Percentiles rank a stretch among this genome's conserved stretches.
phyloP scores from a whole-genome alignment of 1,140 invertebrate species.

The Pararge aegeria region DNA sequence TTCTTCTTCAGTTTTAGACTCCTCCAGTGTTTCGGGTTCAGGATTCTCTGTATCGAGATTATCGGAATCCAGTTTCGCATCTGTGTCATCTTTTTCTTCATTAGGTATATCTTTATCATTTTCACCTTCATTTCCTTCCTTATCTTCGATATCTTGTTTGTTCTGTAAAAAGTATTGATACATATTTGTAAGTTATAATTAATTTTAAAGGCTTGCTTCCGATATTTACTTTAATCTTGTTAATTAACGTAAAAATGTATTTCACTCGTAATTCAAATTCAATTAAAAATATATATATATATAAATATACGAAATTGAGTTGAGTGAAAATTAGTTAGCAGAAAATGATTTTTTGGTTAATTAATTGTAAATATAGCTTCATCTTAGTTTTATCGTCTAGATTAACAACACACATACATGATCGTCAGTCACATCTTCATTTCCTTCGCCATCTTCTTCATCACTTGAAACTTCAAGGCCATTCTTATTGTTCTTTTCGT shows the following conservation, averaged over 20 bases:
- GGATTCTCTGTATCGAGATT: constrained; percentile 15
- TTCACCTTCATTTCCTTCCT: constrained; percentile 41
- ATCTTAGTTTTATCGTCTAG: no score
- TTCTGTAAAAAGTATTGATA: constrained; percentile 10
- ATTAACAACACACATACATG: constrained; percentile 2
- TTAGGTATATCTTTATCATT: constrained; percentile 12
- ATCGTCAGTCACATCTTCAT: constrained; percentile 27
- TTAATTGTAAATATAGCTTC: no score
- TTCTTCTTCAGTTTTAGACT: constrained; percentile 49
- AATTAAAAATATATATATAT: no score
- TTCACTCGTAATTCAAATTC: no score
- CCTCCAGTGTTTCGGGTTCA: constrained; percentile 38
- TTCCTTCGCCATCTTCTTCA: constrained; percentile 52
- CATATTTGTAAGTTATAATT: not conserved
- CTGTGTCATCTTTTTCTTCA: not conserved
- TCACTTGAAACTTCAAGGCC: constrained; percentile 75
- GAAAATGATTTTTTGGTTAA: no score
- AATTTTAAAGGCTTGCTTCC: no score
- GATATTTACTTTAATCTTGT: no score
- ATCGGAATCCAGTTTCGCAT: constrained; percentile 21
- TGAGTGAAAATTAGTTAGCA: no score
- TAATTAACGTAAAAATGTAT: no score
- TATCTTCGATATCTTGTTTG: constrained; percentile 19
- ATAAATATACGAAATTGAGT: no score
- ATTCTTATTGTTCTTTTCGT: constrained; percentile 73